Evolutionary conservation across 2,888 invertebrate species (phyloP).

Genomic region (Adelphocoris suturalis): DNA sequence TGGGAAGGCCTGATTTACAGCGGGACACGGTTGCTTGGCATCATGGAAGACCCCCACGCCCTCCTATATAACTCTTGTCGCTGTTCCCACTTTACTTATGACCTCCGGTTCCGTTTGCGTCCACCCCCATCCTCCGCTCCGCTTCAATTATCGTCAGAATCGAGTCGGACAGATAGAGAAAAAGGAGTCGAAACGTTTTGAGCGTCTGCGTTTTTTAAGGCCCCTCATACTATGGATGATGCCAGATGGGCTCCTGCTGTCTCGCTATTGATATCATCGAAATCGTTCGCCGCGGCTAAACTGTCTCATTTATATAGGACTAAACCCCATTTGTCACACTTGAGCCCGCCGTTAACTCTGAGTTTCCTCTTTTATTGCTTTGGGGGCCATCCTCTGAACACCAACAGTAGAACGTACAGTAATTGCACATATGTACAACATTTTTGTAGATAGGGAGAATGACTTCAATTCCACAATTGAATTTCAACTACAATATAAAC

Average conservation of each 20-base stretch:
- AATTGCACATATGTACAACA: too few relatives aligned
- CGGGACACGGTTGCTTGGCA: slow-evolving; percentile 46
- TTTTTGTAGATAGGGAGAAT: too few relatives aligned
- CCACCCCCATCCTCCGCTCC: slow-evolving; percentile 33
- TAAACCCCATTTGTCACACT: slow-evolving; percentile 31
- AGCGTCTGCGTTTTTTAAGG: not conserved
- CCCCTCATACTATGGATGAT: slow-evolving; percentile 4
- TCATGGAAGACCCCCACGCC: not conserved
- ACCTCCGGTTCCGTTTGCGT: slow-evolving; percentile 59
- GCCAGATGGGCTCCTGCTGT: slow-evolving; percentile 1
- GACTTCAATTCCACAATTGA: too few relatives aligned
- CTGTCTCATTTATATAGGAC: slow-evolving; percentile 4
- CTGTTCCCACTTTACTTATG: slow-evolving; percentile 49
- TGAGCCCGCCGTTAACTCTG: not conserved
- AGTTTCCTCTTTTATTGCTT: not conserved
- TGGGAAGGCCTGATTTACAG: slow-evolving; percentile 38
- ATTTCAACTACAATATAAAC: too few relatives aligned
- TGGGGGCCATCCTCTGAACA: not conserved
- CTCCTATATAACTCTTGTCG: slow-evolving; percentile 35
- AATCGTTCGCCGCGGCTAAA: slow-evolving; percentile 32
- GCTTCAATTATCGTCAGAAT: not conserved
- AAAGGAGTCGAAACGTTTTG: slow-evolving; percentile 16
- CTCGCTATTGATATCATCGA: slow-evolving; percentile 11
- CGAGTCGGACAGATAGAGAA: slow-evolving; percentile 21
- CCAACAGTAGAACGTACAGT: not conserved